phyloP scores from a whole-genome alignment of 2,113 vertebrate genomes.

The Myiagra hebetior region DNA sequence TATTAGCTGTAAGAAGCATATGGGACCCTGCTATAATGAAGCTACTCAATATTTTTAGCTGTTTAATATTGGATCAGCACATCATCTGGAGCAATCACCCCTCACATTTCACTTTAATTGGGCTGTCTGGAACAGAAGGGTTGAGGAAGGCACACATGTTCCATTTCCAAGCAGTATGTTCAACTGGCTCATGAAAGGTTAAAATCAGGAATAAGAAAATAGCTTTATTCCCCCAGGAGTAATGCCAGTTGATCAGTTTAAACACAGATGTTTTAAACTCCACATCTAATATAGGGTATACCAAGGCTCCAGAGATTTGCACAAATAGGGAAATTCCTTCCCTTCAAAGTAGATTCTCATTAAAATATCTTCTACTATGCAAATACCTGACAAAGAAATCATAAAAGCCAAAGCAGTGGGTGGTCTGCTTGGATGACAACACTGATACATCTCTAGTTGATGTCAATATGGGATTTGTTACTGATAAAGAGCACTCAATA shows the following conservation, averaged over 20 bases:
- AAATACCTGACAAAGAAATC: constrained; percentile 8
- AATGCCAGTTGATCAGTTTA: constrained; percentile 17
- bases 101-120: constrained; percentile 32
- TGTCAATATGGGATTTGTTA: not conserved
- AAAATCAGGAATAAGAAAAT: constrained; percentile 32
- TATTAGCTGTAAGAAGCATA: constrained; percentile 44
- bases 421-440: not conserved
- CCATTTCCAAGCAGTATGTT: not conserved
- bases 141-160: constrained; percentile 7
- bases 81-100: constrained; percentile 29
- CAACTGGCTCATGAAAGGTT: constrained; percentile 29
- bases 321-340: not conserved
- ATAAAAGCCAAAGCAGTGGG: not conserved
- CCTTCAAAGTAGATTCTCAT: not conserved
- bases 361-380: not conserved
- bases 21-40: constrained; percentile 10
- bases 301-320: not conserved
- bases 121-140: constrained; percentile 40
- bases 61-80: constrained; percentile 43
- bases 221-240: constrained; percentile 9
- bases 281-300: not conserved
- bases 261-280: constrained; percentile 41
- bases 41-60: constrained; percentile 38
- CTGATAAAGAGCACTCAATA: not conserved
- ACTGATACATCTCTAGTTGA: not conserved